Percentiles rank a stretch among this genome's conserved stretches.
Conservation (phyloP, 2,797 vertebrate species). For the Discoglossus pictus region DNA sequence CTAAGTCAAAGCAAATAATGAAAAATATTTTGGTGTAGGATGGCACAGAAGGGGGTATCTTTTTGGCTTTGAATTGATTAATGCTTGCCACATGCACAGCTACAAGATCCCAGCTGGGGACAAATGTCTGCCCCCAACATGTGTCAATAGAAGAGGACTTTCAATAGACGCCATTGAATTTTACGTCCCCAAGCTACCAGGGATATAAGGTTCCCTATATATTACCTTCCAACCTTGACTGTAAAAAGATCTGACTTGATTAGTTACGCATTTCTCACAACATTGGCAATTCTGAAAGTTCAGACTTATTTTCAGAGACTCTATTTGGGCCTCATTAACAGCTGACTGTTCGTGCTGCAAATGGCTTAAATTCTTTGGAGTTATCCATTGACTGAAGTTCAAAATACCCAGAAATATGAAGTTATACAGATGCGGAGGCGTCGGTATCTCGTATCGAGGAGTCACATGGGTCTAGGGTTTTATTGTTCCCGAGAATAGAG, state of each 20-base stretch:
- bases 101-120: constrained; percentile 16
- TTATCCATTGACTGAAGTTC: background rate
- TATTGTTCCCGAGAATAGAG: constrained; percentile 13
- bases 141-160: constrained; percentile 28
- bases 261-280: constrained; percentile 38
- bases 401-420: constrained; percentile 24
- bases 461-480: background rate
- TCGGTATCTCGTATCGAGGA: background rate
- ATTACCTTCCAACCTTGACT: constrained; percentile 36
- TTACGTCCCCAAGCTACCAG: constrained; percentile 35
- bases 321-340: constrained; percentile 32
- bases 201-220: constrained; percentile 41
- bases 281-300: constrained; percentile 12
- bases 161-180: constrained; percentile 44
- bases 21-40: constrained; percentile 1
- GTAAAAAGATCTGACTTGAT: constrained; percentile 36
- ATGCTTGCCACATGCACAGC: constrained; percentile 24
- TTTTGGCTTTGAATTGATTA: constrained; percentile 4
- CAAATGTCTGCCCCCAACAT: constrained; percentile 29
- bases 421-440: background rate
- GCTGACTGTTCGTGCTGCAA: constrained; percentile 29
- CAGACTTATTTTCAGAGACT: constrained; percentile 25
- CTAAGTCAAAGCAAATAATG: background rate
- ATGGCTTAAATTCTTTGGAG: constrained; percentile 32
- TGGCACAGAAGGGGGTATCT: background rate